Conservation (phyloP, 2,888 invertebrate species). For the Chironomus riparius region DNA sequence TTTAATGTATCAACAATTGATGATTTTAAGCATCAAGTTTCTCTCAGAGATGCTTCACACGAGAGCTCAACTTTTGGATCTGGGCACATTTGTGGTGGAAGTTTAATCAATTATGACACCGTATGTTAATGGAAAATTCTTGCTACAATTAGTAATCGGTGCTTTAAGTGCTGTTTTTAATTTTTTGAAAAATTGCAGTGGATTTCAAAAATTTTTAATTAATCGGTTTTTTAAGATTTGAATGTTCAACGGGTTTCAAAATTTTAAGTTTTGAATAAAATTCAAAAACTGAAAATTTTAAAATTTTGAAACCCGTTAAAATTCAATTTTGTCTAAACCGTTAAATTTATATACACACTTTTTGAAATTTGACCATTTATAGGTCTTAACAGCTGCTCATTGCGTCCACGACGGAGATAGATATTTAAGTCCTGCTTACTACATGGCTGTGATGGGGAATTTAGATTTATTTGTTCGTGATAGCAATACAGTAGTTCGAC, state of each 20-base stretch:
- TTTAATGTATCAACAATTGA: background rate
- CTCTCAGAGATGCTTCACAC: background rate
- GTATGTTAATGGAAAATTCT: background rate
- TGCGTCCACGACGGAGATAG: background rate
- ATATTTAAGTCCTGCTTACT: slow-evolving; percentile 22
- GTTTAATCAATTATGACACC: background rate
- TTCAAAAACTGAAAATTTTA: no score
- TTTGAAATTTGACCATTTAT: background rate
- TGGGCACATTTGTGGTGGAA: slow-evolving; percentile 13
- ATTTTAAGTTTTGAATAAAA: no score
- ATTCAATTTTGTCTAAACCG: no score
- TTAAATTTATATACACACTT: no score
- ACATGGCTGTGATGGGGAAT: slow-evolving; percentile 38
- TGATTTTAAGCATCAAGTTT: slow-evolving; percentile 10
- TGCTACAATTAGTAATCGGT: no score
- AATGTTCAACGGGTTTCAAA: no score
- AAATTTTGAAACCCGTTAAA: no score
- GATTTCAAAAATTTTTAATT: background rate
- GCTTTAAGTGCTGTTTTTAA: background rate
- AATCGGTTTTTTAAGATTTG: no score
- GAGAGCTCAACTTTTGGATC: background rate
- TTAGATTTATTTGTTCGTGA: slow-evolving; percentile 34
- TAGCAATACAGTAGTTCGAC: slow-evolving; percentile 34
- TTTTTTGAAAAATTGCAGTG: background rate
- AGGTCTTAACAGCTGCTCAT: slow-evolving; percentile 12